A percentile compares a stretch with the other conserved stretches of the same genome.
phyloP scores from a whole-genome alignment of 2,797 vertebrate species.

The Menidia menidia region DNA sequence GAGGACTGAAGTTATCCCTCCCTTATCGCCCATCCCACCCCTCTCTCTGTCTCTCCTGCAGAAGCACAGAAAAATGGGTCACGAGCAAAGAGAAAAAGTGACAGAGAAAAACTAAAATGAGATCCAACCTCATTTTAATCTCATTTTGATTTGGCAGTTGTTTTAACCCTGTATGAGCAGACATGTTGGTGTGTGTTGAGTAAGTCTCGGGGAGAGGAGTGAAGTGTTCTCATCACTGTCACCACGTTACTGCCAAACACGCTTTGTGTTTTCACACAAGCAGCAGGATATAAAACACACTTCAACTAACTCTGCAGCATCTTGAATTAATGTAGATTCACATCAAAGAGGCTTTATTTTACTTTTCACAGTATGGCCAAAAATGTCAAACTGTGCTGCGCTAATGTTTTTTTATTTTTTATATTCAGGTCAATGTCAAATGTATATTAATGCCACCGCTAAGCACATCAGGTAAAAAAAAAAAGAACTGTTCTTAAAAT shows the following conservation, averaged over 20 bases:
- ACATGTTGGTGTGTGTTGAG: constrained; percentile 6
- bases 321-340: background rate
- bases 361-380: background rate
- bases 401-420: too few species aligned
- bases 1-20: constrained; percentile 59
- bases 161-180: constrained; percentile 67
- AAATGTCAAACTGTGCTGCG: background rate
- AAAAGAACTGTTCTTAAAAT: background rate
- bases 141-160: constrained; percentile 72
- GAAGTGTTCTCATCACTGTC: constrained; percentile 29
- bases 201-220: constrained; percentile 16
- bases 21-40: constrained; percentile 30
- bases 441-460: too few species aligned
- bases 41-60: constrained; percentile 50
- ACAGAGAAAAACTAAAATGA: constrained; percentile 72
- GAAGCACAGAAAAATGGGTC: constrained; percentile 80
- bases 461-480: background rate
- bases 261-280: background rate
- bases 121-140: constrained; percentile 78
- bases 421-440: too few species aligned
- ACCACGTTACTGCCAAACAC: constrained; percentile 14
- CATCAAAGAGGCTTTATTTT: background rate
- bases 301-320: constrained; percentile 7
- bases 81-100: constrained; percentile 70
- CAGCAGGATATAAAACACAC: background rate